Conservation (phyloP, 2,888 invertebrate species). For the Dasysyrphus albostriatus region DNA sequence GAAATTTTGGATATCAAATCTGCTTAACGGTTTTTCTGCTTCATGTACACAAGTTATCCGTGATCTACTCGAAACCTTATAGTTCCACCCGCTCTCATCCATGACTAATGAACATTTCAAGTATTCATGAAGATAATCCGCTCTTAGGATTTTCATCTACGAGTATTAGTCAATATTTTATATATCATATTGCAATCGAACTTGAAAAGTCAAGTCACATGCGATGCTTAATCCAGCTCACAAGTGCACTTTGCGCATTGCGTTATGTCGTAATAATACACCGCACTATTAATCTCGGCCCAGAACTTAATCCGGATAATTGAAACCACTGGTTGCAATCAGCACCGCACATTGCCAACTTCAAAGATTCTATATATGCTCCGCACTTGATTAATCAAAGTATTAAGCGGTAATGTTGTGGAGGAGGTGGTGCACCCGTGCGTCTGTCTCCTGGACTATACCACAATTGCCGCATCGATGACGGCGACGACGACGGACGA, state of each 20-base stretch:
- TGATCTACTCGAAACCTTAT: constrained; percentile 1
- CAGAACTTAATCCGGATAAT: constrained; percentile 71
- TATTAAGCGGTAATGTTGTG: constrained; percentile 14
- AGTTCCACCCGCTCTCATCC: neutral
- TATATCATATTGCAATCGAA: constrained; percentile 37
- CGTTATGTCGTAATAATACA: constrained; percentile 20
- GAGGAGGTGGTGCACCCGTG: constrained; percentile 19
- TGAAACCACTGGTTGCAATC: constrained; percentile 60
- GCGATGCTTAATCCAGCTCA: neutral
- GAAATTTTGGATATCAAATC: neutral
- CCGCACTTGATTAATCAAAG: constrained; percentile 64
- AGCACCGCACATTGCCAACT: constrained; percentile 7
- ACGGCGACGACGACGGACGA: neutral
- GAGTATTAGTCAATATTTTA: constrained; percentile 31
- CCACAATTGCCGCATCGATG: neutral
- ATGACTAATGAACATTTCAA: constrained; percentile 28
- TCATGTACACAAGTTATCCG: neutral
- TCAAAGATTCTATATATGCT: constrained; percentile 41
- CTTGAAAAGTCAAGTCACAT: constrained; percentile 39
- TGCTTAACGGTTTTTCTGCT: neutral
- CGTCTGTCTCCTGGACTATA: constrained; percentile 24
- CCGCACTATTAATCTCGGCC: constrained; percentile 51
- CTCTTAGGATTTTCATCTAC: constrained; percentile 23
- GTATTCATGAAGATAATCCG: constrained; percentile 33
- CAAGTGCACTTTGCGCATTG: neutral